Base-by-base conservation (phyloP, 2,888 invertebrate genomes). In the Euplexia lucipara region DNA sequence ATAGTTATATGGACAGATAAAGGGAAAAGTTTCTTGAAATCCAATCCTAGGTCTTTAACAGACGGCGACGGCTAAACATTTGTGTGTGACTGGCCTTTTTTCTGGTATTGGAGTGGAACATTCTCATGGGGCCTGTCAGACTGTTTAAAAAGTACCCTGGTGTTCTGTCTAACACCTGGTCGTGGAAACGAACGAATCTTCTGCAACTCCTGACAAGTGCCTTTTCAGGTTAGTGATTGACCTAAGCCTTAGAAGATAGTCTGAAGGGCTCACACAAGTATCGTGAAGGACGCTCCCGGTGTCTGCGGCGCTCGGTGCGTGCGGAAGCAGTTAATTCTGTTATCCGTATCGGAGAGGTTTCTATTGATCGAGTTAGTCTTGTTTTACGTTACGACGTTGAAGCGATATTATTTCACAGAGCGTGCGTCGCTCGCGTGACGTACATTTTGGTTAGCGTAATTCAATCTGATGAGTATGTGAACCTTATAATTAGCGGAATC, bases 391-490 rank as follows among this genome's bases (percentile, higher is more conserved):
- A 39, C 26, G 37, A 45, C 49, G 44, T 61, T 70, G 45, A 52
- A 37, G 20, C 42, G 52, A 53, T 49, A 60, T 71, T 53, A 61
- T 48, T 66, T 51, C 49, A 61, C 45, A 54, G 20, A 9, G 32
- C 35, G 41, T 53, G 57, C 22, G 56, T n/a, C n/a, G n/a, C n/a
- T n/a, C 39, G 12, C 37, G 18, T 39, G 16, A 22, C 48, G 14
- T 16, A 39, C 37, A 34, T 42, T 37, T 34, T 34, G 41, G 18
- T 32, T 69, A 18, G 26, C 9, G 37, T 66, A 49, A 69, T 32
- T 71, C 30, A 35, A 56, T 71, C 16, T 30, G 49, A 71, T 49
- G 62, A 49, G 62, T n/a, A 61, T 47, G 62, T 54, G 48, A 39
- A 32, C n/a, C 39, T 71, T 51, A 52, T n/a, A n/a, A n/a, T 71